Evolutionary conservation across 2,113 vertebrate species (phyloP).

Genomic region (Rhadina sibilatrix): DNA sequence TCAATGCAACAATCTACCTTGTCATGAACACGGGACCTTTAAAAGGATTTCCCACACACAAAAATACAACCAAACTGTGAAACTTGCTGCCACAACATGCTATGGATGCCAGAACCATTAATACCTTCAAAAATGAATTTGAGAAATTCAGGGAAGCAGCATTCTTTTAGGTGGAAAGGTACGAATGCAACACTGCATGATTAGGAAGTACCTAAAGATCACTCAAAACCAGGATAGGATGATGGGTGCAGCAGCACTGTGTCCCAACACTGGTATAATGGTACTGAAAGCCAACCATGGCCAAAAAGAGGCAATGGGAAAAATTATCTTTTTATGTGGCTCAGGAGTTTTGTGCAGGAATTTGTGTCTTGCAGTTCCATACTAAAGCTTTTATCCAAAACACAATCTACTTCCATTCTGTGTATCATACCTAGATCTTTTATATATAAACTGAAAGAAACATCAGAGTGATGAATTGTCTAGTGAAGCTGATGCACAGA

Average conservation of each 20-base stretch:
- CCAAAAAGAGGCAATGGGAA: background rate
- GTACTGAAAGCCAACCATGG: rapidly evolving
- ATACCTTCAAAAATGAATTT: background rate
- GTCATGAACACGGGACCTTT: background rate
- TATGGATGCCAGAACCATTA: background rate
- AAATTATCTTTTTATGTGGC: background rate
- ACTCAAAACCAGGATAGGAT: background rate
- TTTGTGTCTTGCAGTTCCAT: background rate
- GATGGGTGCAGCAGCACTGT: background rate
- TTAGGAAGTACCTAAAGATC: background rate
- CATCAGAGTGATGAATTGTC: background rate
- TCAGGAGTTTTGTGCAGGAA: background rate
- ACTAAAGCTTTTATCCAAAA: background rate
- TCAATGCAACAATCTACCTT: background rate
- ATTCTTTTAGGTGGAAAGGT: background rate
- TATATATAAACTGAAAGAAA: background rate
- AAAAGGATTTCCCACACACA: background rate
- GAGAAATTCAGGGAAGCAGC: background rate
- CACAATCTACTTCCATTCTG: background rate
- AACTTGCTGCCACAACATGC: background rate
- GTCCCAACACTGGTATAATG: no score
- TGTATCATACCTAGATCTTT: background rate
- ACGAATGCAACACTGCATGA: background rate
- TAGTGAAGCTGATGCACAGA: background rate
- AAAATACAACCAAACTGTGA: background rate